Evolutionary conservation across 2,888 invertebrate species (phyloP), one percentile per base, ranked within the genome.

Genomic region (Bibio marci): DNA sequence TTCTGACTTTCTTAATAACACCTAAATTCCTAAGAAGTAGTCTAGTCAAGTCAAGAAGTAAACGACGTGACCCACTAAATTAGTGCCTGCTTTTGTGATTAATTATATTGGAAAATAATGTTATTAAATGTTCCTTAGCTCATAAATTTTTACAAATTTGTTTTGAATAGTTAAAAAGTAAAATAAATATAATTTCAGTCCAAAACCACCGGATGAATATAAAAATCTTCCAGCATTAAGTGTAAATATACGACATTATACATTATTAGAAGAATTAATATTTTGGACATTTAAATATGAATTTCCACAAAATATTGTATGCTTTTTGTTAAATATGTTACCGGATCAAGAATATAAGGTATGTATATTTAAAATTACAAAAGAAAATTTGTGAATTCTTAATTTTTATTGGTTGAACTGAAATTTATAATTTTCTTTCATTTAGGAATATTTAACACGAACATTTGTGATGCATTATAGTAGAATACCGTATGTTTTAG

Each of bases 201-300:
- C 79, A 47, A 80, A 74, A 49, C 75, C 77, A 25, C 71, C 72
- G 43, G 73, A 75, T 53, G 78, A 79, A 49, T 86, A 83, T 55
- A 77, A 79, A 50, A 76, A 86, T 58, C 73, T 83, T 51, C 78
- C 81, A 2, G 81, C 85, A 1, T 59, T 88, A 39, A 80, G 82
- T 52, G 78, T 80, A 47, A 73, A 76, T 25, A 65, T 91, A 30
- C 71, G 76, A 26, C 90, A 92, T 62, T 74, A 73, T 49, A 88
- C 86, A 0, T 73, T 92, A 45, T 67, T 92, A 15, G 94, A 95
- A 59, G 97, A 97, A 66, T 72, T 97, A 47, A 86, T 95, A 49
- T 95, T 97, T 66, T 97, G 97, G 95, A 91, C 90, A 17, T 90
- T 95, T 44, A 87, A 87, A 57, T 91, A 85, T 61, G 92, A 95